phyloP scores from a whole-genome alignment of 2,888 invertebrate species.

The Ophonus ardosiacus region DNA sequence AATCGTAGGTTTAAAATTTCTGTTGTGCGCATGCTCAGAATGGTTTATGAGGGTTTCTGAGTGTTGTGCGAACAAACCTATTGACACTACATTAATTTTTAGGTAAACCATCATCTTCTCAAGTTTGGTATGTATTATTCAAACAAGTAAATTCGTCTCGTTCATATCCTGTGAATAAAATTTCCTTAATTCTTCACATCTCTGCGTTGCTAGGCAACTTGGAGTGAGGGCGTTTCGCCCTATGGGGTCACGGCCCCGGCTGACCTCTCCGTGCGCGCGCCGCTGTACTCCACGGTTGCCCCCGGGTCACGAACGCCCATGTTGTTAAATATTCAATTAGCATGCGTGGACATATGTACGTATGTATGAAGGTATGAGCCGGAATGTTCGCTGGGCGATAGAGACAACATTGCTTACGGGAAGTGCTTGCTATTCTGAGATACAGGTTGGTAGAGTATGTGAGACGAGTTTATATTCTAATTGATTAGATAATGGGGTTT shows the following conservation, averaged over 20 bases:
- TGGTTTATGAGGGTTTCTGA: too few relatives aligned
- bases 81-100: too few relatives aligned
- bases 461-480: background rate
- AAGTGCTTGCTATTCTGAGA: background rate
- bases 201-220: background rate
- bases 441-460: background rate
- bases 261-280: constrained; percentile 38
- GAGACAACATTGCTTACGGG: background rate
- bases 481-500: background rate
- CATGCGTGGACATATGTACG: constrained; percentile 56
- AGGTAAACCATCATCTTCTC: background rate
- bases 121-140: background rate
- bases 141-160: background rate
- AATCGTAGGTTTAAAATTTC: too few relatives aligned
- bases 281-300: background rate
- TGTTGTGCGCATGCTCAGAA: too few relatives aligned
- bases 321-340: constrained; percentile 59
- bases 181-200: background rate
- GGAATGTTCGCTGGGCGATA: background rate
- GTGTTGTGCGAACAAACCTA: too few relatives aligned
- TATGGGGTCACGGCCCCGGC: constrained; percentile 40
- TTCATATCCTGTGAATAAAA: background rate
- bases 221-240: constrained; percentile 26
- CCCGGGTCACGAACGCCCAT: constrained; percentile 38
- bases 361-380: background rate